Evolutionary conservation across 2,113 vertebrate species (phyloP).

Genomic region (Gnathonemus echidnorhynchus): DNA sequence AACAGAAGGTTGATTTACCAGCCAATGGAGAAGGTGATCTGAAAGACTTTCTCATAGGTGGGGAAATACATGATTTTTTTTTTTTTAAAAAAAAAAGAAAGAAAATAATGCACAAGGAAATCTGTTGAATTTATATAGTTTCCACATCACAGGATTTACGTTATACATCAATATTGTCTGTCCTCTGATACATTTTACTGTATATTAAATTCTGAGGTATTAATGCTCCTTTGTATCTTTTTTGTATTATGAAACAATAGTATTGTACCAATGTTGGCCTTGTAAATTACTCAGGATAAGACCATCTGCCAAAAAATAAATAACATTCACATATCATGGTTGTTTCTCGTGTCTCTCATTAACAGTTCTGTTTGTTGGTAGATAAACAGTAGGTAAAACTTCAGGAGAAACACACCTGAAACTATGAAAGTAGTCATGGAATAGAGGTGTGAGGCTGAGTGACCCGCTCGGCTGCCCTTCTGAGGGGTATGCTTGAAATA

Average conservation of each 20-base stretch:
- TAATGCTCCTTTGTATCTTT: neutral
- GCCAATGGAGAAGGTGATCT: neutral
- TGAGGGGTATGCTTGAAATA: neutral
- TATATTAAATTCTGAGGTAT: neutral
- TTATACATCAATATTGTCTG: constrained; percentile 2
- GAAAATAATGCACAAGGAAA: neutral
- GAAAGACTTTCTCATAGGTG: neutral
- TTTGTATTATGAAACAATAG: neutral
- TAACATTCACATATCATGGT: neutral
- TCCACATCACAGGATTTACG: neutral
- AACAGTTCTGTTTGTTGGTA: neutral
- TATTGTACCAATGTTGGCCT: neutral
- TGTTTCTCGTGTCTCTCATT: neutral
- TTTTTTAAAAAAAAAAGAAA: neutral
- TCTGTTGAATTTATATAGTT: neutral
- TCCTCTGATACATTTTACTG: neutral
- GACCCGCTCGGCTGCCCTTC: neutral
- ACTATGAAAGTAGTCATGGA: neutral
- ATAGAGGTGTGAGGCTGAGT: neutral
- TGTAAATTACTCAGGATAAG: constrained; percentile 8
- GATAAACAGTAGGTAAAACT: neutral
- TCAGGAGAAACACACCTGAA: neutral
- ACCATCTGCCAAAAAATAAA: neutral
- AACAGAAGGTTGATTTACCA: neutral
- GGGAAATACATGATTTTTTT: neutral